Evolutionary conservation across 2,888 invertebrate species (phyloP), one percentile per base, ranked within the genome.

Genomic region (Ptychoptera contaminata): DNA sequence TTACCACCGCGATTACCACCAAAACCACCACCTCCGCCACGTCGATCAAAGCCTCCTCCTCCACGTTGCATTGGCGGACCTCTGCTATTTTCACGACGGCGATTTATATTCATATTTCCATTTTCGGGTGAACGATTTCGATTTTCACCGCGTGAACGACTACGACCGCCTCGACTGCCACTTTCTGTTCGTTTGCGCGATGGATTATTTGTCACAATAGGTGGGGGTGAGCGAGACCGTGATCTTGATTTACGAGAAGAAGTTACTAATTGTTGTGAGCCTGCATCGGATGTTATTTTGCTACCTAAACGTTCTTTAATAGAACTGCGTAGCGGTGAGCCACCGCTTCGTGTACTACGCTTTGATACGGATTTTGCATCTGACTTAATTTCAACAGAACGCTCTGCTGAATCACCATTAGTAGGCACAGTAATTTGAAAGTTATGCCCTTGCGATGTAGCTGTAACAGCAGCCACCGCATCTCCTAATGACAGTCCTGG

Each of bases 261-360:
- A 23, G 23, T 23, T 23, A 23, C 23, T 23, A 23, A 23, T 50
- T 29, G 55, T 55, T 35, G 44, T 9, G 12, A 12, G 3, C 36
- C 12, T 12, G 6, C 1, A 9, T 45, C 43, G 9, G 49, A 47
- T 9, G 45, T 48, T 37, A 48, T 41, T 42, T 50, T 49, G 1
- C 81, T 79, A 1, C 86, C 87, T 4, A 87, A 67, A 38, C 87
- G 71, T 50, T 86, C 86, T 61, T 85, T 86, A 1, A 84, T 79
- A 1, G 86, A 82, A 52, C 30, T 32, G 30, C 32, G 23, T 40
- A 5, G 16, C 10, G 36, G 36, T 8, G 23, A 8, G 78, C 75
- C 11, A 59, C 51, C 43, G 57, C 58, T 37, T 55, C 52, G 29
- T 16, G n/a, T 31, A 23, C 23, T 23, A 23, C 23, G 23, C 23